Base-by-base conservation (phyloP, 2,797 vertebrate genomes). In the Galaxias olidus region DNA sequence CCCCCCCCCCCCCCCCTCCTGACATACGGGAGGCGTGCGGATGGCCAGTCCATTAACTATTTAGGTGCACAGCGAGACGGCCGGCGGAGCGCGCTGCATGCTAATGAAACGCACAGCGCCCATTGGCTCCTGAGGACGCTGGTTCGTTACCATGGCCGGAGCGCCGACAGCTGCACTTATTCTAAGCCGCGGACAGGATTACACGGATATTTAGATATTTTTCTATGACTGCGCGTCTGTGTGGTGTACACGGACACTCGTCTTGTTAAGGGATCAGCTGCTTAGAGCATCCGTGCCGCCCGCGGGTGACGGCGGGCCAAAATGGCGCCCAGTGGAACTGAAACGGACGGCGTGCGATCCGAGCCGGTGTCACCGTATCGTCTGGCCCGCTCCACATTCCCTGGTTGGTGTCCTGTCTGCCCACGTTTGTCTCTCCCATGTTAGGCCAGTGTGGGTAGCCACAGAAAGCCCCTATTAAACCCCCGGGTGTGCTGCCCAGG, bases 21-120 rank as follows among this genome's bases (percentile, higher is more conserved):
- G 66, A 59, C 80, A 65, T 83, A 86, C 86, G 84, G 88, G 87
- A 85, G 89, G 83, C 62, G 78, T 79, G 78, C 66, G 78, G 65
- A 82, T 74, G 84, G 86, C 78, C 81, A 76, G 82, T 84, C 76
- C 86, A 91, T 90, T 91, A 91, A 91, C 89, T 90, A 91, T 92
- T 91, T 85, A 92, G 84, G 87, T 86, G 84, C 86, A 87, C 83
- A 85, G 76, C 76, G 87, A 87, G 86, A 88, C 84, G 81, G 87
- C 80, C 80, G 77, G 82, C 40, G 79, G 45, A 65, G 81, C 84
- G 81, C 84, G 81, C 84, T 81, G 88, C 86, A 91, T 90, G 86
- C 88, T 88, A 89, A 91, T 91, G 87, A 88, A 90, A 88, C 84
- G 71, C 85, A 86, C 86, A 79, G 75, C 66, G 71, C 20, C 45